These are phyloP conservation scores for Acrocephalus kingi DNA, from an alignment of 2,113 vertebrate species.

Conservation along the genomic window DNA sequence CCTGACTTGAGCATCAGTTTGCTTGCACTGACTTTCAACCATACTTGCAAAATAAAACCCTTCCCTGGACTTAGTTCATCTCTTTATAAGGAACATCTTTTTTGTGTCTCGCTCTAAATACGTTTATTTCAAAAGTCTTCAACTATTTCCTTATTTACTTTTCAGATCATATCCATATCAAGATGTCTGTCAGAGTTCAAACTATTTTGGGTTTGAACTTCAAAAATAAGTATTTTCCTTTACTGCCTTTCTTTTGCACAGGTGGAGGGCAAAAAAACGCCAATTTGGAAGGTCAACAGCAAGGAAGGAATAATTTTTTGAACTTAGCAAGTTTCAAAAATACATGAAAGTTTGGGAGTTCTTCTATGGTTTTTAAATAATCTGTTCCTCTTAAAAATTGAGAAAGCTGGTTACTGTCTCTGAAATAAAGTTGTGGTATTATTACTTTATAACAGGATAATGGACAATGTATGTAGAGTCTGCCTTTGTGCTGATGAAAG, in stretches of 20 bases:
- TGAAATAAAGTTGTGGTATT: background rate
- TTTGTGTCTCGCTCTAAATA: background rate
- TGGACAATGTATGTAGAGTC: background rate
- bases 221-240: background rate
- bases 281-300: background rate
- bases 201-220: background rate
- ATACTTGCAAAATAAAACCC: background rate
- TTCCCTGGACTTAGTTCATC: background rate
- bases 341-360: background rate
- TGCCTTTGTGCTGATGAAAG: background rate
- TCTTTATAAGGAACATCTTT: background rate
- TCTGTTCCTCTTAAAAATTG: background rate
- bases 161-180: background rate
- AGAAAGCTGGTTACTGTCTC: background rate
- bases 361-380: background rate
- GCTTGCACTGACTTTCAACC: background rate
- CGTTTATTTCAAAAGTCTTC: background rate
- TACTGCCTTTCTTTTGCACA: background rate
- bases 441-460: background rate
- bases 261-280: rapidly evolving
- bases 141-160: background rate
- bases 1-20: background rate
- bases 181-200: background rate
- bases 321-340: background rate
- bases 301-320: background rate